Conservation (phyloP, 2,888 invertebrate genomes). For the Plebejus melissa region DNA sequence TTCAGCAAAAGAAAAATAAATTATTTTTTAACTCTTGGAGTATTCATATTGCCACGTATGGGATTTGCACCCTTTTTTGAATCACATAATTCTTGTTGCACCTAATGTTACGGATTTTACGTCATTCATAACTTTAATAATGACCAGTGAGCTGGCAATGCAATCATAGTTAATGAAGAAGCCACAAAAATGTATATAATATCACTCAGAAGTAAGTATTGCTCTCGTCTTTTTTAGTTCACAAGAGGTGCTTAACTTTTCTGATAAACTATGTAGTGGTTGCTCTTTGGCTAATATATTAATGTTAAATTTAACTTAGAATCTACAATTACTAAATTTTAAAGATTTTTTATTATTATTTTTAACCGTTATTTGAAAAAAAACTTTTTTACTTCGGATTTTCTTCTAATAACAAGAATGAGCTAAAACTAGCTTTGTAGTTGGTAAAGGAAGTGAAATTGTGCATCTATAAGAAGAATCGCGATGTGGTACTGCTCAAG, state of each 20-base stretch:
- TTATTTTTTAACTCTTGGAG: constrained; percentile 66
- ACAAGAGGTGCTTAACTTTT: background rate
- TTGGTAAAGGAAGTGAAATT: background rate
- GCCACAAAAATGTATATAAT: background rate
- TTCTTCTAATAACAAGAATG: background rate
- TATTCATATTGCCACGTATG: constrained; percentile 67
- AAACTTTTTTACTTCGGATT: background rate
- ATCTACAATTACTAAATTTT: background rate
- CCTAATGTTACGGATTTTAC: constrained; percentile 5
- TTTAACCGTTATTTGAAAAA: background rate
- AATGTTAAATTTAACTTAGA: background rate
- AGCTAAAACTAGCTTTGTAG: background rate
- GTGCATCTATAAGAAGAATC: background rate
- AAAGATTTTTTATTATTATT: background rate
- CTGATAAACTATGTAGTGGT: background rate
- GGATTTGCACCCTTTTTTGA: constrained; percentile 56
- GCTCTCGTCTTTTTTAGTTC: background rate
- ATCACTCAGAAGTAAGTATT: background rate
- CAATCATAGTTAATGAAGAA: background rate
- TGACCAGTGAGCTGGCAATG: constrained; percentile 39
- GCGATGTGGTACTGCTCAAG: background rate
- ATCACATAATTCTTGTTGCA: constrained; percentile 14
- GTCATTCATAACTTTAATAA: background rate
- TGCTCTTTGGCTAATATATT: background rate
- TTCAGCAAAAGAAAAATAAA: constrained; percentile 61